These are phyloP conservation scores for Callimorpha dominula DNA, from an alignment of 2,888 invertebrate species.

Conservation along the genomic window DNA sequence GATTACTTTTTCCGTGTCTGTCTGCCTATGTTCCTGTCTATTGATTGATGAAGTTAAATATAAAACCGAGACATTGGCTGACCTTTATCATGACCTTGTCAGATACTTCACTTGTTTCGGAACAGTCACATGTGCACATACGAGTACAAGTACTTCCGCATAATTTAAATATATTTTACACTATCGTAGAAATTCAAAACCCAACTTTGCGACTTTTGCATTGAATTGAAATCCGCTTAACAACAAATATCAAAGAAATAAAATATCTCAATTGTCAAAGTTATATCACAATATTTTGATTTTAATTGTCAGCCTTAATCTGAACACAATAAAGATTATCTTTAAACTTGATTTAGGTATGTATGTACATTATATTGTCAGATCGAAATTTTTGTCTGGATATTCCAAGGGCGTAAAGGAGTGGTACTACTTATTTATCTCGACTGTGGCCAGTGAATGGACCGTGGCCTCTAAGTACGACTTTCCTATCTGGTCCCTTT, in stretches of 20 bases:
- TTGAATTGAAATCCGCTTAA: constrained; percentile 8
- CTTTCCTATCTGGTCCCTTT: constrained; percentile 73
- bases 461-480: constrained; percentile 76
- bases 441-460: constrained; percentile 45
- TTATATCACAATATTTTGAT: neutral
- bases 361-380: neutral
- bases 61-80: constrained; percentile 2
- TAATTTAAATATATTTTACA: constrained; percentile 24
- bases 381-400: neutral
- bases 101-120: constrained; percentile 10
- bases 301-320: neutral
- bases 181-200: neutral
- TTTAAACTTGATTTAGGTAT: neutral
- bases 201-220: neutral
- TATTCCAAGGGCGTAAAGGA: constrained; percentile 39
- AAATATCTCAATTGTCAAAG: neutral
- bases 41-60: neutral
- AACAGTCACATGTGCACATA: neutral
- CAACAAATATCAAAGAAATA: neutral
- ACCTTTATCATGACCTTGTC: constrained; percentile 19
- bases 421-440: constrained; percentile 37
- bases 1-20: neutral
- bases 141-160: constrained; percentile 36
- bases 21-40: too few species aligned
- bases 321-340: neutral